Conservation (phyloP, 2,113 vertebrate genomes). For the Burhinus bistriatus region DNA sequence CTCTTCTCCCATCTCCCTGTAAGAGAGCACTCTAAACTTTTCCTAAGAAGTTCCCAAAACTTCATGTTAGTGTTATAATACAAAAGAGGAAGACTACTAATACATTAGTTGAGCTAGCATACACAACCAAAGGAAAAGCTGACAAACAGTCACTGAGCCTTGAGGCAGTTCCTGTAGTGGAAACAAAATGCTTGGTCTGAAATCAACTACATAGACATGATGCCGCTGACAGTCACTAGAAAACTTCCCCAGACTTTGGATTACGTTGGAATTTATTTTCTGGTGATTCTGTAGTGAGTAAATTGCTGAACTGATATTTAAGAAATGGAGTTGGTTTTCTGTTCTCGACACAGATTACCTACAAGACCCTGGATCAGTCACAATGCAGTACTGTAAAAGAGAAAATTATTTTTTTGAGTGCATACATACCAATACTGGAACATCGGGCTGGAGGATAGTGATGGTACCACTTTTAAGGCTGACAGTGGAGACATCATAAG, state of each 20-base stretch:
- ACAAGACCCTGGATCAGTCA: neutral
- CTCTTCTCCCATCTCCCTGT: neutral
- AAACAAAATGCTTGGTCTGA: neutral
- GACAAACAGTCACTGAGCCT: neutral
- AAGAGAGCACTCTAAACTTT: neutral
- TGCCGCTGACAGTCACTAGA: neutral
- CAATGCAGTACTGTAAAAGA: neutral
- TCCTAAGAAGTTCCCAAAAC: neutral
- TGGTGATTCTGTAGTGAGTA: neutral
- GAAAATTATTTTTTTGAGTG: neutral
- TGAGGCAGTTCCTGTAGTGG: neutral
- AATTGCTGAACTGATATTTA: neutral
- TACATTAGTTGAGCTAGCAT: accelerated
- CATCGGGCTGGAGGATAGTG: neutral
- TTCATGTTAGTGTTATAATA: neutral
- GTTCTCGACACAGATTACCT: neutral
- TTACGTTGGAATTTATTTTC: conserved; percentile 21
- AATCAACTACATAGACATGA: neutral
- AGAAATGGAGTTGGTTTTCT: conserved; percentile 9
- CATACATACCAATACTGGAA: neutral
- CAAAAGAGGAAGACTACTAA: neutral
- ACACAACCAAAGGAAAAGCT: neutral
- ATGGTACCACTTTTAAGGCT: neutral
- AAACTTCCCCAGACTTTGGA: neutral
- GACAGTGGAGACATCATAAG: neutral